Evolutionary conservation across 1,140 invertebrate genomes (phyloP).

Genomic region (Colletes gigas): DNA sequence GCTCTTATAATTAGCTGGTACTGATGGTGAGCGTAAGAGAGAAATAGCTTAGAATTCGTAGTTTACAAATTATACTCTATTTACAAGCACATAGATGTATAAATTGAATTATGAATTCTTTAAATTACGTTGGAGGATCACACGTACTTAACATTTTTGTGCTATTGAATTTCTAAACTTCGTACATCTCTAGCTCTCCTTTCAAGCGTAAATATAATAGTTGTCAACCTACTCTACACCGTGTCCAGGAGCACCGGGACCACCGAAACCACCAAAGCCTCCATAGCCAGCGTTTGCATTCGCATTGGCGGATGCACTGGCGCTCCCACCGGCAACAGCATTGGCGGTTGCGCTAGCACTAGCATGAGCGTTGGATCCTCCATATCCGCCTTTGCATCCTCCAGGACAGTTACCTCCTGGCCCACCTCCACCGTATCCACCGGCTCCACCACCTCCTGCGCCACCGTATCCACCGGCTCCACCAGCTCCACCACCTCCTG

Average conservation of each 20-base stretch:
- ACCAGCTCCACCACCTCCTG: conserved; percentile 3
- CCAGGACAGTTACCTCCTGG: conserved; percentile 10
- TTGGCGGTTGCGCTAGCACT: conserved; percentile 39
- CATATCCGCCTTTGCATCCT: conserved; percentile 14
- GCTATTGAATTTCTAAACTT: no score
- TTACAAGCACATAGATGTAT: no score
- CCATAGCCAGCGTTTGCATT: conserved; percentile 47
- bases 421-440: no score
- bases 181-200: no score
- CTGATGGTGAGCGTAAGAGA: no score
- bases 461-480: no score
- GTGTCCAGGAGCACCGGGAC: conserved; percentile 3
- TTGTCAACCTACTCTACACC: conserved; percentile 52
- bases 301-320: conserved; percentile 8
- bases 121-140: no score
- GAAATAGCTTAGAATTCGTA: no score
- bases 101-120: no score
- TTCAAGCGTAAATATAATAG: not conserved
- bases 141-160: no score
- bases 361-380: conserved; percentile 53
- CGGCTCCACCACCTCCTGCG: not conserved
- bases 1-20: no score
- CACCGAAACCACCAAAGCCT: conserved; percentile 35
- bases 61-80: no score
- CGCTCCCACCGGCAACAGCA: not conserved